phyloP scores from a whole-genome alignment of 1,140 invertebrate species.

The Macrocentrus cingulum region DNA sequence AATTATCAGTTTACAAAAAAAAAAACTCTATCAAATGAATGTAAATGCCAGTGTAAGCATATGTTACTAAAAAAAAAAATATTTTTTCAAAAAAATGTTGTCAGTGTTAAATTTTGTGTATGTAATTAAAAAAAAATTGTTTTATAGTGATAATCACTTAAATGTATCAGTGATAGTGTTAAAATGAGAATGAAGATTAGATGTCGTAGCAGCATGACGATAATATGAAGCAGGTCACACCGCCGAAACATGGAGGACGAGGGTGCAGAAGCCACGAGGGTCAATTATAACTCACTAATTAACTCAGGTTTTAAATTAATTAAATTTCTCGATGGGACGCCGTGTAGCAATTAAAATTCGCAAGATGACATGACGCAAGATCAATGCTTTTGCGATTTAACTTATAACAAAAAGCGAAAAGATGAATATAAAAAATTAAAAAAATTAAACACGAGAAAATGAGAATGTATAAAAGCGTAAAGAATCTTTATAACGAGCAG shows the following conservation, averaged over 20 bases:
- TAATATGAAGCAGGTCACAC: not conserved
- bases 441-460: not conserved
- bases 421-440: not conserved
- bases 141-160: no score
- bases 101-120: no score
- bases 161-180: no score
- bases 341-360: slow-evolving; percentile 30
- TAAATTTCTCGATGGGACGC: slow-evolving; percentile 17
- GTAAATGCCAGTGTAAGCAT: no score
- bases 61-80: no score
- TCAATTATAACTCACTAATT: slow-evolving; percentile 33
- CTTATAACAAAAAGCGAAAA: not conserved
- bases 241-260: not conserved
- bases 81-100: no score
- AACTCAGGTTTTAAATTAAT: slow-evolving; percentile 32
- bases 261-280: slow-evolving; percentile 8
- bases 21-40: no score
- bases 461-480: slow-evolving; percentile 5
- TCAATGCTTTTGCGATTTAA: not conserved
- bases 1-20: no score
- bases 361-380: slow-evolving; percentile 9
- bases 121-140: no score
- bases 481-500: slow-evolving; percentile 55
- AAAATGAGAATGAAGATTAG: not conserved
- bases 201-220: not conserved